Percentiles rank a stretch among this genome's conserved stretches.
These are phyloP conservation scores for Arenaria interpres DNA, from an alignment of 2,113 vertebrate species.

Conservation along the genomic window DNA sequence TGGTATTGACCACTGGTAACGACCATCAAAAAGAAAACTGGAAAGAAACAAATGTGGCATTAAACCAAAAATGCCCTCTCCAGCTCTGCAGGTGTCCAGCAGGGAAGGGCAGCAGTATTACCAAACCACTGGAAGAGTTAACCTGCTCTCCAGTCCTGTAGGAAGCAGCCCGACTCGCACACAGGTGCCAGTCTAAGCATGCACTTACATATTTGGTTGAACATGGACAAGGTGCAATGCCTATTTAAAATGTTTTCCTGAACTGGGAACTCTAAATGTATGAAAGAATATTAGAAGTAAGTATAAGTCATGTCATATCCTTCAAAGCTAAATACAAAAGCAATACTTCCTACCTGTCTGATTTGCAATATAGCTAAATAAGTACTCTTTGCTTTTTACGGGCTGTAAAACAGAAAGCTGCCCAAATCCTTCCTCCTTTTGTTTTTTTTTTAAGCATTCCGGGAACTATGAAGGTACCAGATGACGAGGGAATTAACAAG, in stretches of 20 bases:
- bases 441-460: neutral
- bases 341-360: neutral
- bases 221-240: neutral
- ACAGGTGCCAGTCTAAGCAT: neutral
- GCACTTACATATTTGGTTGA: neutral
- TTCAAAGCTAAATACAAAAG: neutral
- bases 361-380: neutral
- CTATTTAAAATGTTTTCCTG: neutral
- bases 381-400: neutral
- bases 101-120: neutral
- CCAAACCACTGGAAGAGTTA: neutral
- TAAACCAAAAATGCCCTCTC: neutral
- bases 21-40: neutral
- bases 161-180: neutral
- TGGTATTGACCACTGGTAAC: fast-evolving
- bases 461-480: neutral
- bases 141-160: neutral
- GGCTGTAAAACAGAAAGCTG: neutral
- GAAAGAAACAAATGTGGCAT: neutral
- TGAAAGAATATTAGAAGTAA: neutral
- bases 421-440: neutral
- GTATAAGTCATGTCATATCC: neutral
- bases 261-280: neutral
- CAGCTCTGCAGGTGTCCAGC: neutral
- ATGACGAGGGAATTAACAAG: neutral